phyloP scores from a whole-genome alignment of 2,113 vertebrate species.

The Lamprologus tigripictilis region DNA sequence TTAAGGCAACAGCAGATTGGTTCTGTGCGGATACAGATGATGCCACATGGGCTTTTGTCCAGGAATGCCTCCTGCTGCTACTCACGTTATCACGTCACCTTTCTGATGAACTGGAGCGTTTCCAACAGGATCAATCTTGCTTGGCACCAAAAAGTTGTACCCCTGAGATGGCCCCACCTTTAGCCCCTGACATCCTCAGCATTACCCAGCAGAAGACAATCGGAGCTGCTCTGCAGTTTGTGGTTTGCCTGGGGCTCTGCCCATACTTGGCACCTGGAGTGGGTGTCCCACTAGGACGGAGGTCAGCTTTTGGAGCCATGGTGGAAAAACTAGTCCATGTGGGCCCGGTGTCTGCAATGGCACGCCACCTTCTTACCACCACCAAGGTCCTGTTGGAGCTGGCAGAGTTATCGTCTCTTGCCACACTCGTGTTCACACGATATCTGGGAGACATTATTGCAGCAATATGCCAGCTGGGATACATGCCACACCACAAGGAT shows the following conservation, averaged over 20 bases:
- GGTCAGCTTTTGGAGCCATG: conserved; percentile 73
- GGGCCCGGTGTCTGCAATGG: not conserved
- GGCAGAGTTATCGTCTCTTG: conserved; percentile 66
- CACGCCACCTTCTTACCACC: conserved; percentile 62
- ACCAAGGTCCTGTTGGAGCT: conserved; percentile 67
- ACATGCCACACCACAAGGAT: conserved; percentile 61
- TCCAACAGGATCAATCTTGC: conserved; percentile 36
- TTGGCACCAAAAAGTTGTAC: conserved; percentile 17
- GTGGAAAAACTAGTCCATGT: conserved; percentile 60
- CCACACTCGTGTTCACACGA: conserved; percentile 73
- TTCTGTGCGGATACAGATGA: conserved; percentile 49
- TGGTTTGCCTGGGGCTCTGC: conserved; percentile 79
- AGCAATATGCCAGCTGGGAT: conserved; percentile 80
- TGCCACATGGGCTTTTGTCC: conserved; percentile 73
- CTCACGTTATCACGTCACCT: conserved; percentile 73
- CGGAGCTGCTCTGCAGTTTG: conserved; percentile 75
- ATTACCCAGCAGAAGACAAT: conserved; percentile 78
- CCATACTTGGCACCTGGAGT: conserved; percentile 81
- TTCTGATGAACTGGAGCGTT: conserved; percentile 55
- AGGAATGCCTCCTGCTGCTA: conserved; percentile 76
- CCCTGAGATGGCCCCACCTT: conserved; percentile 72
- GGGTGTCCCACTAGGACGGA: conserved; percentile 67
- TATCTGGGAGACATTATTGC: conserved; percentile 85
- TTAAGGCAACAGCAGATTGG: conserved; percentile 45
- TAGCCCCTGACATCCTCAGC: conserved; percentile 84